Base-by-base conservation (phyloP, 2,113 vertebrate species). In the Notothenia rossii region DNA sequence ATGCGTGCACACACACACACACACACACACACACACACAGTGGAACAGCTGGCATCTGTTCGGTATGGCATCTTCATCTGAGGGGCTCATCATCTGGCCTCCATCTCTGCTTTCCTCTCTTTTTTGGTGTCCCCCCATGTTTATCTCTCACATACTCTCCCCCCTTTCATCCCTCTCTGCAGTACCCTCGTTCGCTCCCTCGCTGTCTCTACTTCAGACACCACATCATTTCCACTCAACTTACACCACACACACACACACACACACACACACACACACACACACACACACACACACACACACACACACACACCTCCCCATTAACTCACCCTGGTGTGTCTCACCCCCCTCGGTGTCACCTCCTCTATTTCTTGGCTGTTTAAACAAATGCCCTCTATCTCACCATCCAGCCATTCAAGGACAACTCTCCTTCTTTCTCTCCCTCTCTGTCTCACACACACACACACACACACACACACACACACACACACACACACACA, bases 1-100 rank as follows among this genome's bases (percentile, higher is more conserved):
- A 58, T 63, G 68, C 75, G 40, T 63, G 11, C 67, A 70, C 75
- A 69, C 75, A 55, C 66, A 55, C 58, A 64, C 36, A 84, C 54
- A 70, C 65, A n/a, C 68, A 60, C 79, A 77, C 76, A 51, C 67
- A 60, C 51, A 70, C 20, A 81, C 67, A 85, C 43, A 63, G 45
- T 22, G 14, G 40, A 80, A 89, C 86, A 89, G 88, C 88, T 91
- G 87, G 85, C 85, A 88, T 86, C 74, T 83, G 79, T 84, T 87
- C 3, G 46, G n/a, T 62, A 75, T 48, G 56, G 61, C 70, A 55
- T 88, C 82, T 72, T 82, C 72, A 81, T 77, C n/a, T 51, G 63
- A 79, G 46, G 82, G 69, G 58, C 50, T 70, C 77, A 62, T 87
- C 79, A 82, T 82, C 69, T 77, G 80, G 65, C 65, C 81, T 80